Evolutionary conservation across 1,140 invertebrate species (phyloP), one percentile per base, ranked within the genome.

Genomic region (Rhysida immarginata): DNA sequence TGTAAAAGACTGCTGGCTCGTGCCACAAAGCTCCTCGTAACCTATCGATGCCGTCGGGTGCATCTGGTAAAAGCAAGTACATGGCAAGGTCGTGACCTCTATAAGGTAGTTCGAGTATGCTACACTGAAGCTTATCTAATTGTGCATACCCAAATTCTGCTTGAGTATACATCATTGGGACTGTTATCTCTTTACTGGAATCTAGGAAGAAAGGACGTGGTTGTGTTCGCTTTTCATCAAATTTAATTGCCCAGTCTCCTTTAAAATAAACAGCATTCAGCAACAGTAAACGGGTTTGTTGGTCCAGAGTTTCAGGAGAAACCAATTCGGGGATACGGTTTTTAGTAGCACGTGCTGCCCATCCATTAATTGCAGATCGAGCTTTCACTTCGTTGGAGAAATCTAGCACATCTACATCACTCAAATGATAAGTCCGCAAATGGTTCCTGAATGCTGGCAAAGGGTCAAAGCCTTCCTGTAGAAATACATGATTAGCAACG

Each of bases 181-280:
- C 81, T 20, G 74, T 65, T 13, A 68, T 63, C 43, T 82, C 81
- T 57, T 83, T 77, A 0, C 79, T 76, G 29, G 79, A 76, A 0
- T 79, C 78, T 1, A 80, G 75, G 58, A 84, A 84, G 72, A 95
- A 95, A 0, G 78, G 79, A 35, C 66, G 63, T 0, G 61, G 42
- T 1, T 57, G 61, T 0, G 87, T 90, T 0, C 60, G 63, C 0
- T 71, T 66, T 18, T 63, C 61, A 42, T 82, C 75, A 66, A 93
- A 92, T 0, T 79, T 76, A 2, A 75, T 69, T 51, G 77, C 74
- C 88, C 88, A 93, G 26, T 75, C 70, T 11, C 84, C 87, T 71
- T 89, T 90, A 69, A 92, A 93, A 66, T 90, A 87, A 42, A 93
- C 74, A 8, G 86, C 86, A 71, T 91, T 92, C 1, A 87, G 70